Percentiles rank a stretch among this genome's conserved stretches.
Evolutionary conservation across 2,797 vertebrate genomes (phyloP).

Genomic region (Bradypodion ventrale): DNA sequence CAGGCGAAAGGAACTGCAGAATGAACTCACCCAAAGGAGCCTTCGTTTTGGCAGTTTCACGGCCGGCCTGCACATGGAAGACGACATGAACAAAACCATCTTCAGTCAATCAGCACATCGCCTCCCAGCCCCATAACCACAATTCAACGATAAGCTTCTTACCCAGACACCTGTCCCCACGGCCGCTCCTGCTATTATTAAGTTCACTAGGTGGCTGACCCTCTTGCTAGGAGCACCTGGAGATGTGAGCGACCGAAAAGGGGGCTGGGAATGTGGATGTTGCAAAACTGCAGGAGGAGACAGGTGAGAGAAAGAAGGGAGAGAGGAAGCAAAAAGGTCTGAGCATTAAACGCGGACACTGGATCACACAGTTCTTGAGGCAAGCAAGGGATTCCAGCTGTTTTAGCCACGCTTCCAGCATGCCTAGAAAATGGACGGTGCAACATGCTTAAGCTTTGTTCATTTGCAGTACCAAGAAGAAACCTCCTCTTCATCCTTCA

Average conservation of each 20-base stretch:
- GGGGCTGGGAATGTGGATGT: slow-evolving; percentile 73
- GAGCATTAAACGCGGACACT: slow-evolving; percentile 59
- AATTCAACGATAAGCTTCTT: slow-evolving; percentile 68
- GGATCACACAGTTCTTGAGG: slow-evolving; percentile 40
- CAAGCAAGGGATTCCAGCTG: slow-evolving; percentile 29
- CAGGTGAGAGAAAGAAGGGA: slow-evolving; percentile 58
- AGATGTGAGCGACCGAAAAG: slow-evolving; percentile 82
- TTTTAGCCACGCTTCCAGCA: slow-evolving; percentile 59
- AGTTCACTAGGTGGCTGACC: slow-evolving; percentile 79
- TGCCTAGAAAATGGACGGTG: slow-evolving; percentile 22
- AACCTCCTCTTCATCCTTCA: slow-evolving; percentile 25
- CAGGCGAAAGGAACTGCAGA: too few species aligned
- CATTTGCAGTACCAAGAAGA: not conserved
- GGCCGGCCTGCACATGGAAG: too few species aligned
- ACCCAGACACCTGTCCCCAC: slow-evolving; percentile 82
- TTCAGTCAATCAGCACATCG: slow-evolving; percentile 47
- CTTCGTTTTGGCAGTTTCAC: too few species aligned
- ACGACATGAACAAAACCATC: slow-evolving; percentile 3
- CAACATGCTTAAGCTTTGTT: not conserved
- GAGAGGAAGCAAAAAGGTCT: slow-evolving; percentile 56
- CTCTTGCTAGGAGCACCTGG: slow-evolving; percentile 79
- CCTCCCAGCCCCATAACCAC: slow-evolving; percentile 51
- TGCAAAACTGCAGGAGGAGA: slow-evolving; percentile 75
- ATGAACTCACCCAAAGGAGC: too few species aligned
- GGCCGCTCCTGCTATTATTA: slow-evolving; percentile 83